These are phyloP conservation scores for Polyergus mexicanus DNA, from an alignment of 1,140 invertebrate genomes.

Conservation along the genomic window DNA sequence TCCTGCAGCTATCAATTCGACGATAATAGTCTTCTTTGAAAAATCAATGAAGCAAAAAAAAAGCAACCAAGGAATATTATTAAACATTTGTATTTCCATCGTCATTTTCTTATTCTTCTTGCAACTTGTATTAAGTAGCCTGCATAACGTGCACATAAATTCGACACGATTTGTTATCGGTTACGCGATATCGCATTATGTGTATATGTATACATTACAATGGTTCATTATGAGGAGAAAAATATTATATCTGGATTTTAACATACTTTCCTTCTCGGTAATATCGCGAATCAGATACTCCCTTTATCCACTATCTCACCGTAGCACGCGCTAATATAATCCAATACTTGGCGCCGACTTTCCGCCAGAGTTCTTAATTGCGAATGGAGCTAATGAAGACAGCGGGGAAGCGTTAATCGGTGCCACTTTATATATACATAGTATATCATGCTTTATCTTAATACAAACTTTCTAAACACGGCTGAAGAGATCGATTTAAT, in stretches of 20 bases:
- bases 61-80: not conserved
- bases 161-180: conserved; percentile 10
- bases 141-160: not conserved
- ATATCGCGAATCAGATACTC: conserved; percentile 28
- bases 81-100: not conserved
- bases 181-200: not conserved
- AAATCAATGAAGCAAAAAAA: not conserved
- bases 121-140: not conserved
- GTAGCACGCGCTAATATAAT: conserved; percentile 60
- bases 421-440: conserved; percentile 60
- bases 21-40: not conserved
- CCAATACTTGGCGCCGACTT: conserved; percentile 60
- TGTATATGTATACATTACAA: not conserved
- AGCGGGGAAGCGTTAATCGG: conserved; percentile 55
- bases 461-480: conserved; percentile 45
- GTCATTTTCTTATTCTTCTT: not conserved
- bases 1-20: not conserved
- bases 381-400: conserved; percentile 64
- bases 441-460: conserved; percentile 57
- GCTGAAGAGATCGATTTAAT: conserved; percentile 43
- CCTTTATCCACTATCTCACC: conserved; percentile 53
- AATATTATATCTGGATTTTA: conserved; percentile 34
- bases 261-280: conserved; percentile 39
- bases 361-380: conserved; percentile 58
- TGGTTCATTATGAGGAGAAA: not conserved